phyloP scores from a whole-genome alignment of 2,797 vertebrate genomes.

The Lycodopsis pacificus region DNA sequence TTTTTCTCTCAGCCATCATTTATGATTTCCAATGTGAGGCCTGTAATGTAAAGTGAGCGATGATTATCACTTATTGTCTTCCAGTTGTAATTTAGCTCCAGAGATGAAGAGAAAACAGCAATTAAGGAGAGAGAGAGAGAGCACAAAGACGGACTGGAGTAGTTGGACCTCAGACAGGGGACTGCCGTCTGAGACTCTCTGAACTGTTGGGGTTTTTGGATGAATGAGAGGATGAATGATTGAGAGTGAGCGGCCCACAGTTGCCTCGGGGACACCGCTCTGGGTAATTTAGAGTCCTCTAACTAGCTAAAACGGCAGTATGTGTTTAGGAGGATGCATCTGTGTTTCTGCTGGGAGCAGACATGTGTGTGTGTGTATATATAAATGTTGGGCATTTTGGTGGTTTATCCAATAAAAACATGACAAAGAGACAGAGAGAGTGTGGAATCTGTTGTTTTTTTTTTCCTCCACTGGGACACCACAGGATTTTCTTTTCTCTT shows the following conservation, averaged over 20 bases:
- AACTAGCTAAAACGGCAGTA: slow-evolving; percentile 46
- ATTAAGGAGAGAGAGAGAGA: slow-evolving; percentile 61
- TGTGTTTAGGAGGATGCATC: slow-evolving; percentile 58
- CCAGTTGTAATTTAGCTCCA: slow-evolving; percentile 57
- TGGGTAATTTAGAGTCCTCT: slow-evolving; percentile 57
- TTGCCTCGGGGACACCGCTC: slow-evolving; percentile 52
- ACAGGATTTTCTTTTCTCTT: slow-evolving; percentile 58
- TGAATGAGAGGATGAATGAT: slow-evolving; percentile 52
- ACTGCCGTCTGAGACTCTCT: slow-evolving; percentile 52
- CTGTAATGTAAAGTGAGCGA: slow-evolving; percentile 45
- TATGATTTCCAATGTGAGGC: slow-evolving; percentile 47
- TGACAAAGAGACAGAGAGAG: slow-evolving; percentile 64
- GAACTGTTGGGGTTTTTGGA: slow-evolving; percentile 41
- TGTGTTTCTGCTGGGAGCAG: slow-evolving; percentile 54
- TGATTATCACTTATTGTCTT: slow-evolving; percentile 57
- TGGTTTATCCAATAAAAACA: slow-evolving; percentile 76
- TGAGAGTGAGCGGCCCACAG: slow-evolving; percentile 41
- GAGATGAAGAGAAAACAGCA: slow-evolving; percentile 71
- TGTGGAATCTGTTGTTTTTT: slow-evolving; percentile 60
- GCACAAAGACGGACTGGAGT: slow-evolving; percentile 32
- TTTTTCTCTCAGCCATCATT: slow-evolving; percentile 5
- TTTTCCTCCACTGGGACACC: slow-evolving; percentile 46
- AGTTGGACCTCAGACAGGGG: slow-evolving; percentile 52
- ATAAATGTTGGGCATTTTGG: slow-evolving; percentile 66
- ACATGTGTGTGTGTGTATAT: slow-evolving; percentile 40